Evolutionary conservation across 2,888 invertebrate genomes (phyloP).

Genomic region (Heteropelma amictum): DNA sequence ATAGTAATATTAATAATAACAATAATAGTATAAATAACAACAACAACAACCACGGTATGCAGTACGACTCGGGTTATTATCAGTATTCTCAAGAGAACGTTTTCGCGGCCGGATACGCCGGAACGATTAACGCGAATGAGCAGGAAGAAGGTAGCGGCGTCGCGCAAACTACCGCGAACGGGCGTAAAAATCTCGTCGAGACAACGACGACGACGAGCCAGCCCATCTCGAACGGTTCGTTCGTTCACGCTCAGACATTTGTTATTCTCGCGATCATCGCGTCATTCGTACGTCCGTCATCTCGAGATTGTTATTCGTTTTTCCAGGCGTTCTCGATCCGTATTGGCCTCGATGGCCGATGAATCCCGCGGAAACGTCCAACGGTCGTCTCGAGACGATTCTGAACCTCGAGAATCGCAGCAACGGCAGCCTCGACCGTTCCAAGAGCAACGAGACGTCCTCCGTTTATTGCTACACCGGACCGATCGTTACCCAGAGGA

Average conservation of each 20-base stretch:
- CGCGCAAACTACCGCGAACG: background rate
- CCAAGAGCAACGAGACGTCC: conserved; percentile 70
- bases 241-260: background rate
- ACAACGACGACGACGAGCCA: conserved; percentile 4
- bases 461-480: conserved; percentile 72
- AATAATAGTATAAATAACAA: conserved; percentile 20
- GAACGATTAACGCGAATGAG: conserved; percentile 19
- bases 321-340: conserved; percentile 42
- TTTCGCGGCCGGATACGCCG: conserved; percentile 38
- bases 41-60: too few relatives aligned
- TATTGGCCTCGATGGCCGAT: conserved; percentile 61
- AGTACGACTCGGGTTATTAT: conserved; percentile 32
- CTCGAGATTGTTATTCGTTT: too few relatives aligned
- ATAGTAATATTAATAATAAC: background rate
- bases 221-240: conserved; percentile 33
- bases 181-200: background rate
- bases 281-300: background rate
- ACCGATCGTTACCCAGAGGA: conserved; percentile 65
- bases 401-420: conserved; percentile 60
- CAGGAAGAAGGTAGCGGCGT: conserved; percentile 35
- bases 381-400: conserved; percentile 63
- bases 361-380: conserved; percentile 49
- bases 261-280: background rate
- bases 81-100: conserved; percentile 45
- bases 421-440: conserved; percentile 58